Conservation (phyloP, 2,113 vertebrate genomes). For the Catharus fuscescens region DNA sequence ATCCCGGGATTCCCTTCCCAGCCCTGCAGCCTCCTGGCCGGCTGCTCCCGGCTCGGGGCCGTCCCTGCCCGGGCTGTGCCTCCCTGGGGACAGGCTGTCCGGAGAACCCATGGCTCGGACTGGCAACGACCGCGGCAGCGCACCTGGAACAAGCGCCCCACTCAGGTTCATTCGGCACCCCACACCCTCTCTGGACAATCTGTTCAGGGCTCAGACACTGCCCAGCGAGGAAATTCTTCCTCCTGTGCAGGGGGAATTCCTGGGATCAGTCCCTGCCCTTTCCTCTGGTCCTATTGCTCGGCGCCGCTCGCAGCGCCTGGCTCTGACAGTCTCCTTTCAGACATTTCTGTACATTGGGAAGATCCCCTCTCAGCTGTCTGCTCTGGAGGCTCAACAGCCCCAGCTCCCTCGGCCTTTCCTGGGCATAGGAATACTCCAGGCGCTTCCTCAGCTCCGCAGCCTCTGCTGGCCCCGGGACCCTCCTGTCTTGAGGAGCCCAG, state of each 20-base stretch:
- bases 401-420: neutral
- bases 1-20: rapidly evolving
- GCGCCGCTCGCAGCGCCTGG: neutral
- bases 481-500: neutral
- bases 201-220: neutral
- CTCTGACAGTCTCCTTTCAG: neutral
- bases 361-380: neutral
- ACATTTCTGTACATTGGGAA: rapidly evolving
- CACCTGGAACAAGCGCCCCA: neutral
- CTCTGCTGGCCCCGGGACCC: neutral
- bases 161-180: neutral
- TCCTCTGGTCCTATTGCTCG: neutral
- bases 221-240: neutral
- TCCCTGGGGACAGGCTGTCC: neutral
- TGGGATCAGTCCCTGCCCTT: neutral
- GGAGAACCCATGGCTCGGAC: rapidly evolving
- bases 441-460: neutral
- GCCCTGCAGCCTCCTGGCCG: rapidly evolving
- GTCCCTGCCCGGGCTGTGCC: neutral
- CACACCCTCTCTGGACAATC: neutral
- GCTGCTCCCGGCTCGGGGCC: neutral
- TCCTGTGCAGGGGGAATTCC: neutral
- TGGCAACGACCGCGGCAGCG: neutral
- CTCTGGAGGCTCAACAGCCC: neutral
- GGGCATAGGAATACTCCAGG: neutral